Conservation (phyloP, 1,140 invertebrate genomes). For the Bacillus rossius region DNA sequence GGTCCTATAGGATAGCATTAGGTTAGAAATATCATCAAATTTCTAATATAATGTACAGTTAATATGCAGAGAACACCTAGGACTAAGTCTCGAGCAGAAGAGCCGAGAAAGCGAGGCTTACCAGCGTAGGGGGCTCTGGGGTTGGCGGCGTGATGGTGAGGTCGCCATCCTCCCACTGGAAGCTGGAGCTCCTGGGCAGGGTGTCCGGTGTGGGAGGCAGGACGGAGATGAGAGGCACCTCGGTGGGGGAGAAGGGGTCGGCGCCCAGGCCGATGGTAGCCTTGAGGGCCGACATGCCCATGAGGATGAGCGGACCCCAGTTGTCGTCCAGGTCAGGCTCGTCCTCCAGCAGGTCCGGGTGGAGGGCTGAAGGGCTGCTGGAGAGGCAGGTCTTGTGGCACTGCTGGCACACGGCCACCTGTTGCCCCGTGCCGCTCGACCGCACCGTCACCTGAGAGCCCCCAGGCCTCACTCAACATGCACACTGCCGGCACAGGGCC, state of each 20-base stretch:
- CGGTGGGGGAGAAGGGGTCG: conserved; percentile 44
- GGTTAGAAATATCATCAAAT: no score
- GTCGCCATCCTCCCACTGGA: conserved; percentile 22
- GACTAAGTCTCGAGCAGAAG: no score
- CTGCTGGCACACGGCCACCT: conserved; percentile 58
- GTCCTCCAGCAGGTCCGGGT: conserved; percentile 10
- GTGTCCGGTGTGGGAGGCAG: conserved; percentile 66
- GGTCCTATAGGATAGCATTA: no score
- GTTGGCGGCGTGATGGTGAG: neutral
- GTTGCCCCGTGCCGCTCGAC: conserved; percentile 57
- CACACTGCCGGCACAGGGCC: no score
- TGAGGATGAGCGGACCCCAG: conserved; percentile 54
- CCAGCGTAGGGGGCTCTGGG: no score
- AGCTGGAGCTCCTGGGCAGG: conserved; percentile 23
- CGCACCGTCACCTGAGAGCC: conserved; percentile 60
- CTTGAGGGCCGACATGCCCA: conserved; percentile 56
- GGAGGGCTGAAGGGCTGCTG: conserved; percentile 36
- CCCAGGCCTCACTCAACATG: no score
- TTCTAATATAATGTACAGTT: no score
- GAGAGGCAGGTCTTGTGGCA: conserved; percentile 66
- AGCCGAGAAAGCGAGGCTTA: neutral
- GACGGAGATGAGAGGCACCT: conserved; percentile 59
- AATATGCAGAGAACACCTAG: no score
- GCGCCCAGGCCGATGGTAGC: conserved; percentile 46
- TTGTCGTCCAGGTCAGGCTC: conserved; percentile 45